phyloP scores from a whole-genome alignment of 2,888 invertebrate species.

The Drosophila sordidapex region DNA sequence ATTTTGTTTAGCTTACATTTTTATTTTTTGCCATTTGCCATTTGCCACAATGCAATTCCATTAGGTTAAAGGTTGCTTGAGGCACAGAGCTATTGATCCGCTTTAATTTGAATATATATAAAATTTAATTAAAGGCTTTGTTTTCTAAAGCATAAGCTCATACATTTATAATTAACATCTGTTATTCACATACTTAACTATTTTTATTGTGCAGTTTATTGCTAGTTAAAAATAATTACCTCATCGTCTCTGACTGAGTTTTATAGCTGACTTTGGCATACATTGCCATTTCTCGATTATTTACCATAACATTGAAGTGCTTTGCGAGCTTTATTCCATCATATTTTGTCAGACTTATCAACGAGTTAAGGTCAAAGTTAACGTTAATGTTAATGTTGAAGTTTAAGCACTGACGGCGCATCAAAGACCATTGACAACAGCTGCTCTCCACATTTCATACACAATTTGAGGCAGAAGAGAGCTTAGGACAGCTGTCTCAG shows the following conservation, averaged over 20 bases:
- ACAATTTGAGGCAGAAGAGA: slow-evolving; percentile 21
- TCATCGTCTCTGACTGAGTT: slow-evolving; percentile 11
- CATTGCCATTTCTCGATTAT: slow-evolving; percentile 13
- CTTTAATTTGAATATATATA: neutral
- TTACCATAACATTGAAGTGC: slow-evolving; percentile 14
- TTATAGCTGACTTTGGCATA: slow-evolving; percentile 14
- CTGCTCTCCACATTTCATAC: slow-evolving; percentile 10
- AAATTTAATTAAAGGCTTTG: neutral
- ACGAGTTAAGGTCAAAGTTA: slow-evolving; percentile 46
- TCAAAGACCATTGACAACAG: slow-evolving; percentile 30
- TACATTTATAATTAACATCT: neutral
- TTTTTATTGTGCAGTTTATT: slow-evolving; percentile 7
- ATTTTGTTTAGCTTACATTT: slow-evolving; percentile 37
- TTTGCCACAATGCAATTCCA: slow-evolving; percentile 63
- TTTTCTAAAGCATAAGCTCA: neutral
- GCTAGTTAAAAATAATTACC: slow-evolving; percentile 19
- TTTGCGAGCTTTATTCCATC: slow-evolving; percentile 38
- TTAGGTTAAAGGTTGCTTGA: slow-evolving; percentile 48
- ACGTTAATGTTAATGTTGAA: slow-evolving; percentile 34
- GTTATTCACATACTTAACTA: neutral
- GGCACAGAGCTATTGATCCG: slow-evolving; percentile 13
- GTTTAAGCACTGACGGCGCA: slow-evolving; percentile 39
- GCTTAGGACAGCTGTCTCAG: slow-evolving; percentile 13
- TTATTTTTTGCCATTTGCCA: neutral
- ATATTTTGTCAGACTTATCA: slow-evolving; percentile 37